phyloP scores from a whole-genome alignment of 2,888 invertebrate genomes.

The Macrosiphum euphorbiae region DNA sequence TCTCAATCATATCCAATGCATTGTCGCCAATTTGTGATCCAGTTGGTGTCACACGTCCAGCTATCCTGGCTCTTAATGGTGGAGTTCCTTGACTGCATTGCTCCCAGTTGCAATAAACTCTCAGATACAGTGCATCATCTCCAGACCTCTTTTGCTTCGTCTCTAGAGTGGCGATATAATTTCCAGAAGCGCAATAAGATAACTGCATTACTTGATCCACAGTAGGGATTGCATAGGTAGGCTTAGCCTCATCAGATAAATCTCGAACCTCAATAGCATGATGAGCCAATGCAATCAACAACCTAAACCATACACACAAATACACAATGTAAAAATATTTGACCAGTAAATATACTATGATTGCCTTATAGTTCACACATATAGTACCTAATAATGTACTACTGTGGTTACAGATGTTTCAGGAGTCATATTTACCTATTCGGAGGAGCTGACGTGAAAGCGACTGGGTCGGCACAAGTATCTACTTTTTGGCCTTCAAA shows the following conservation, averaged over 20 bases:
- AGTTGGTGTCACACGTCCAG: constrained; percentile 82
- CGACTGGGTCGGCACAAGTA: constrained; percentile 77
- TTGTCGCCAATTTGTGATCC: constrained; percentile 68
- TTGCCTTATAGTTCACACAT: neutral
- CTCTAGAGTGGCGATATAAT: constrained; percentile 79
- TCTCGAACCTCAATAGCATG: constrained; percentile 76
- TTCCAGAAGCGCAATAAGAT: constrained; percentile 78
- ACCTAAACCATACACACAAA: constrained; percentile 68
- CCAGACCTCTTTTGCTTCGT: constrained; percentile 72
- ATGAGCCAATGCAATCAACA: constrained; percentile 76
- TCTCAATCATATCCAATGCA: constrained; percentile 80
- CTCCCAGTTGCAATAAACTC: constrained; percentile 84
- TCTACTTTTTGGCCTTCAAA: constrained; percentile 78
- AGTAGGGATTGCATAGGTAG: constrained; percentile 79
- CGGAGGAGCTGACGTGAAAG: constrained; percentile 75
- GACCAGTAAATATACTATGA: neutral
- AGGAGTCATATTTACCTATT: constrained; percentile 69
- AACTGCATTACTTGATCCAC: constrained; percentile 80
- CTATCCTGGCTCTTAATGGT: constrained; percentile 79
- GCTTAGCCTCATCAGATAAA: constrained; percentile 71
- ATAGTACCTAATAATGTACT: neutral
- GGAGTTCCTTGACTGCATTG: constrained; percentile 71
- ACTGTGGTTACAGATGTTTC: neutral
- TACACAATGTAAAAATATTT: neutral
- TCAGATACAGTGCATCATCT: constrained; percentile 72